Percentiles rank a stretch among this genome's conserved stretches.
Evolutionary conservation across 1,140 invertebrate species (phyloP).

Genomic region (Leptinotarsa texana): DNA sequence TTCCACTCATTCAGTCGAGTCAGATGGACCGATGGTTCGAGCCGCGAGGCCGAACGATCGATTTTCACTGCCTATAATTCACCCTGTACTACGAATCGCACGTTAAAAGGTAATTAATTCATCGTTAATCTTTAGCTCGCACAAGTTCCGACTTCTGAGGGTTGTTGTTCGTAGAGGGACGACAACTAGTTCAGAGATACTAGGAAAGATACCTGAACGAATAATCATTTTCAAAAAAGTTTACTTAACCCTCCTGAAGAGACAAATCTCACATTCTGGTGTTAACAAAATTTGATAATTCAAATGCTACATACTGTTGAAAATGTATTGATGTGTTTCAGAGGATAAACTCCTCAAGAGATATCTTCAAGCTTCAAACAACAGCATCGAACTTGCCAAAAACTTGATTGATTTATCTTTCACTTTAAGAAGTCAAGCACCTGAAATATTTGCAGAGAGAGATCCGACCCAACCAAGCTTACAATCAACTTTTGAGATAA

Average conservation of each 20-base stretch:
- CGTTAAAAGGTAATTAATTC: too few relatives aligned
- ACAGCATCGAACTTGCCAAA: constrained; percentile 63
- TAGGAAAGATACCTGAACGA: neutral
- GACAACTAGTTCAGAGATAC: too few relatives aligned
- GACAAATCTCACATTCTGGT: neutral
- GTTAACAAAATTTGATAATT: neutral
- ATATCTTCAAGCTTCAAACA: constrained; percentile 59
- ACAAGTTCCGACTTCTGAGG: too few relatives aligned
- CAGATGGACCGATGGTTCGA: too few relatives aligned
- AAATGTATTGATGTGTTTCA: constrained; percentile 45
- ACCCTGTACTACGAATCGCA: too few relatives aligned
- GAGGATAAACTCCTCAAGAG: constrained; percentile 61
- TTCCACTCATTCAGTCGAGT: too few relatives aligned
- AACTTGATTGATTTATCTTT: constrained; percentile 67
- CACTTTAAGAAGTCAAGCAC: constrained; percentile 63
- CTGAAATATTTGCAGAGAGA: constrained; percentile 68
- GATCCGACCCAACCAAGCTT: constrained; percentile 63
- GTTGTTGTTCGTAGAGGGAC: too few relatives aligned
- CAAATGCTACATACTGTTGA: neutral
- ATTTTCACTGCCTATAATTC: too few relatives aligned
- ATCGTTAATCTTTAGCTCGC: too few relatives aligned
- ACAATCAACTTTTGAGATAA: constrained; percentile 59
- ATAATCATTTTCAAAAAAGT: neutral
- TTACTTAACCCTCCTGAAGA: neutral
- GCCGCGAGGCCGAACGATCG: too few relatives aligned